A percentile compares a stretch with the other conserved stretches of the same genome.
These are phyloP conservation scores for Drosophila recens DNA, from an alignment of 2,888 invertebrate genomes.

Conservation along the genomic window DNA sequence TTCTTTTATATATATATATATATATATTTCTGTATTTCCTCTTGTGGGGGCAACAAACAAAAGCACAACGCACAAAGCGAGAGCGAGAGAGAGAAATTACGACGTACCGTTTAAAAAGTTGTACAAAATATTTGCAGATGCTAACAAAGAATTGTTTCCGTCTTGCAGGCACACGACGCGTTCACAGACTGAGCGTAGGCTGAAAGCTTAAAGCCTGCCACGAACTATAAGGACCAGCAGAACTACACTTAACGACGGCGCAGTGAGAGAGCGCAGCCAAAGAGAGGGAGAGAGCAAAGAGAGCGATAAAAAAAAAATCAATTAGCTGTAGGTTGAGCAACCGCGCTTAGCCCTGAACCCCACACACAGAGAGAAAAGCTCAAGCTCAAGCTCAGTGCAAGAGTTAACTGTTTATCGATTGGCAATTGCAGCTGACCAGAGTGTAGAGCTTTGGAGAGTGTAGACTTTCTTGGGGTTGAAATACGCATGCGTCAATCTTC, in stretches of 20 bases:
- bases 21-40: slow-evolving; percentile 35
- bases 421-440: slow-evolving; percentile 59
- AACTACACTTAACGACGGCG: slow-evolving; percentile 49
- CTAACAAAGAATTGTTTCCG: slow-evolving; percentile 44
- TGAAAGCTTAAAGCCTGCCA: slow-evolving; percentile 59
- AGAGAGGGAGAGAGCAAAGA: slow-evolving; percentile 14
- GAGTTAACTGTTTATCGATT: slow-evolving; percentile 59
- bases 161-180: slow-evolving; percentile 67
- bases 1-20: slow-evolving; percentile 26
- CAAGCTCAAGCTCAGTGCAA: slow-evolving; percentile 45
- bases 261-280: slow-evolving; percentile 34
- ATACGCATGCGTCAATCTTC: slow-evolving; percentile 58
- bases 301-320: slow-evolving; percentile 41
- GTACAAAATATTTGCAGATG: slow-evolving; percentile 30
- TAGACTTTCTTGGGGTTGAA: slow-evolving; percentile 18
- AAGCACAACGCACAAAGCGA: slow-evolving; percentile 48
- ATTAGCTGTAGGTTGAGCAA: slow-evolving; percentile 68
- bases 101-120: slow-evolving; percentile 44
- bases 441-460: slow-evolving; percentile 40
- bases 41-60: slow-evolving; percentile 42
- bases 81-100: slow-evolving; percentile 48
- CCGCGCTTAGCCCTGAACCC: slow-evolving; percentile 75
- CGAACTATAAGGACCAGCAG: slow-evolving; percentile 58
- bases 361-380: slow-evolving; percentile 37
- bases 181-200: slow-evolving; percentile 68